Base-by-base conservation (phyloP, 2,888 invertebrate species). In the Netelia inedita region DNA sequence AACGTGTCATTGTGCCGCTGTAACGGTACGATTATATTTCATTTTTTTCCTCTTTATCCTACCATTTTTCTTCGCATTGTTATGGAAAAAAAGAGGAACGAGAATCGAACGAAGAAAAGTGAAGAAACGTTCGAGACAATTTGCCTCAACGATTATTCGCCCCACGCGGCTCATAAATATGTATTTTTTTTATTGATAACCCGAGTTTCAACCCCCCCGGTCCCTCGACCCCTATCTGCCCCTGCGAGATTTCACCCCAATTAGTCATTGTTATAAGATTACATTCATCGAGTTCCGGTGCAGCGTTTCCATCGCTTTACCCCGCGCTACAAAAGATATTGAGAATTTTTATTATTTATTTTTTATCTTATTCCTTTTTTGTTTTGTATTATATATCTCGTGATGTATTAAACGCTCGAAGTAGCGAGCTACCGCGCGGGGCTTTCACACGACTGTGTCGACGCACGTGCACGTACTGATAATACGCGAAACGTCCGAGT, bases 391-490 rank as follows among this genome's bases (percentile, higher is more conserved):
- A 46, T 80, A 46, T 50, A 19, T 41, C 16, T 11, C 59, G 50
- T 69, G 72, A 57, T 65, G 21, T 57, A 59, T 65, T 76, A 57
- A 19, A 46, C n/a, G 53, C 66, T 21, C 61, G 55, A 69, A 61
- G 57, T 82, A 14, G 46, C 65, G 50, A 55, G 23, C 57, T 65
- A 66, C 65, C 35, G 65, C 71, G 9, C 53, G 3, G 10, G 28
- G 21, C 57, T 66, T 55, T 53, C 35, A 23, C 28, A 28, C 28
- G 28, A 6, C 28, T 65, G 28, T 23, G 28, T 46, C 65, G 50
- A 71, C 72, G 59, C 65, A 79, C 82, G 82, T 82, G 85, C 57
- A 75, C 61, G 11, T 14, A 72, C 79, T 76, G 85, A 85, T 82
- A 79, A 79, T 79, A 55, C 63, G 69, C 63, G 69, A 71, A 79